phyloP scores from a whole-genome alignment of 2,888 invertebrate genomes.

The Vanessa cardui region DNA sequence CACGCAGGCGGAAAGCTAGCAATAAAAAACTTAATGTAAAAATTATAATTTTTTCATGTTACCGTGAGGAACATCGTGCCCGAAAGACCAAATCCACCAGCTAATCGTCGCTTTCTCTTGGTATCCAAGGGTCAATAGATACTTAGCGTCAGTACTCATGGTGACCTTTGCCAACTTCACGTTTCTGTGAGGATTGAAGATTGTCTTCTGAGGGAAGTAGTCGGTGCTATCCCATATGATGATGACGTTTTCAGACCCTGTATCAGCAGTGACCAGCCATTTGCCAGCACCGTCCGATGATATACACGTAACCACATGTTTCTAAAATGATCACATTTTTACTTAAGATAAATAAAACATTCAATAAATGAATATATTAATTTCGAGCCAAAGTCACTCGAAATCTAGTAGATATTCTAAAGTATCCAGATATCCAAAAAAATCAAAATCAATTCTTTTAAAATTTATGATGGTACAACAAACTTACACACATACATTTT shows the following conservation, averaged over 20 bases:
- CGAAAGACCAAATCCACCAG: conserved; percentile 86
- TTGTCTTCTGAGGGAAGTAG: conserved; percentile 76
- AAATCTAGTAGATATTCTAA: too few species aligned
- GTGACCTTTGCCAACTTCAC: conserved; percentile 64
- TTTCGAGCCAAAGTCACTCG: too few species aligned
- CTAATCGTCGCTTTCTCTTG: conserved; percentile 69
- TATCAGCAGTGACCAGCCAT: conserved; percentile 84
- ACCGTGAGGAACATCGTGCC: conserved; percentile 81
- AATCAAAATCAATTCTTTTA: too few species aligned
- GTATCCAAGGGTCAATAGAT: conserved; percentile 81
- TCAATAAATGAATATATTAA: background rate
- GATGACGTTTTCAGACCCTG: conserved; percentile 79
- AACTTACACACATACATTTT: too few species aligned
- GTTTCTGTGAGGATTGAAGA: conserved; percentile 79
- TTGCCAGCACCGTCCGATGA: conserved; percentile 76
- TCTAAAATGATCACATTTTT: conserved; percentile 56
- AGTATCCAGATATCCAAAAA: too few species aligned
- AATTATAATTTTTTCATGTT: conserved; percentile 18
- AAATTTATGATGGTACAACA: too few species aligned
- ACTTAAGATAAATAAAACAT: background rate
- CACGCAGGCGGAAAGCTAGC: too few species aligned
- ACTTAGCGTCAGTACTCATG: conserved; percentile 83
- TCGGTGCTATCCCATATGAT: conserved; percentile 83
- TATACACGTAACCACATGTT: conserved; percentile 75
- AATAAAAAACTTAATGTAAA: conserved; percentile 10